Conservation (phyloP, 2,888 invertebrate species). For the Nebria brevicollis region DNA sequence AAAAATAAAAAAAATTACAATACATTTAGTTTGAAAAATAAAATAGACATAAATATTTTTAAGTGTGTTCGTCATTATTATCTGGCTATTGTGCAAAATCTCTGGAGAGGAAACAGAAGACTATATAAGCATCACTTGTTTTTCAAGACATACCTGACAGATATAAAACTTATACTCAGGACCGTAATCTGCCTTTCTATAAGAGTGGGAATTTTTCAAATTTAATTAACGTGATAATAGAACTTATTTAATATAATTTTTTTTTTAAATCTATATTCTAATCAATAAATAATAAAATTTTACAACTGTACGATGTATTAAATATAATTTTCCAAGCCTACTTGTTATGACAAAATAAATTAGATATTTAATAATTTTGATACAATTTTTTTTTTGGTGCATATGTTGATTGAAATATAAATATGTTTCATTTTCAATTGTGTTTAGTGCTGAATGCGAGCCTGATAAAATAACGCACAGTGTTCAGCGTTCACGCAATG, state of each 20-base stretch:
- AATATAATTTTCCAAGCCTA: too few relatives aligned
- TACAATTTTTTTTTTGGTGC: too few relatives aligned
- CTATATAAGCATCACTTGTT: conserved; percentile 1
- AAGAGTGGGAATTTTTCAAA: too few relatives aligned
- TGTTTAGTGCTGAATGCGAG: not conserved
- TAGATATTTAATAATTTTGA: too few relatives aligned
- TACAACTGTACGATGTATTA: too few relatives aligned
- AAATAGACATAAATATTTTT: conserved; percentile 1
- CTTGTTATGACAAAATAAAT: too few relatives aligned
- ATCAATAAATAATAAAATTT: too few relatives aligned
- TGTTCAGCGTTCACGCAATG: not conserved
- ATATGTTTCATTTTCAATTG: too few relatives aligned
- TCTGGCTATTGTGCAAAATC: conserved; percentile 1
- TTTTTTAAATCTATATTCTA: too few relatives aligned
- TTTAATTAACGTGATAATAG: too few relatives aligned
- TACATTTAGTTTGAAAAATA: not conserved
- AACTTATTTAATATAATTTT: too few relatives aligned
- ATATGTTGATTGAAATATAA: too few relatives aligned
- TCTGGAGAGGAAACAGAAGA: not conserved
- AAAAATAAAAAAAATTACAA: not conserved
- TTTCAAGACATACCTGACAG: not conserved
- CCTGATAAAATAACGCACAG: not conserved
- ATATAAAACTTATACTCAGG: not conserved
- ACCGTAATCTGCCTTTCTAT: not conserved
- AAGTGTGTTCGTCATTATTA: not conserved